A percentile compares a stretch with the other conserved stretches of the same genome.
These are phyloP conservation scores for Channallabes apus DNA, from an alignment of 2,797 vertebrate genomes.

Conservation along the genomic window DNA sequence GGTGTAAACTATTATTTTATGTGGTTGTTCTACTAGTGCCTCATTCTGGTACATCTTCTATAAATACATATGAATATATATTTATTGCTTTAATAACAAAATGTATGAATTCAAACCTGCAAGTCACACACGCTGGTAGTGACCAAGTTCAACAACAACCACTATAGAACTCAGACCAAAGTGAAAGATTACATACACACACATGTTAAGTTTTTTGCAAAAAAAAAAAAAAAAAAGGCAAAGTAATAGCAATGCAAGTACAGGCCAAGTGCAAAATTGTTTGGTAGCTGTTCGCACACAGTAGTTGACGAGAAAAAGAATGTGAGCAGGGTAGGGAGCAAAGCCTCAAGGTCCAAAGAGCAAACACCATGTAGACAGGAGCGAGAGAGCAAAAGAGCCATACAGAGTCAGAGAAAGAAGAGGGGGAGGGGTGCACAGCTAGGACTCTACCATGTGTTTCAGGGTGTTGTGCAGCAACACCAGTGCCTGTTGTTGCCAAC, in stretches of 20 bases:
- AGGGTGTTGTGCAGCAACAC: slow-evolving; percentile 38
- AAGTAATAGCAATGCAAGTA: background rate
- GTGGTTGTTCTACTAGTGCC: background rate
- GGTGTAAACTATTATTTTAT: background rate
- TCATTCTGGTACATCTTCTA: background rate
- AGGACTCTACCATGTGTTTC: slow-evolving; percentile 42
- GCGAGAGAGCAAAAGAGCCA: slow-evolving; percentile 14
- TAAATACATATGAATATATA: background rate
- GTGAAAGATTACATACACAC: background rate
- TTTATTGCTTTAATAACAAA: background rate
- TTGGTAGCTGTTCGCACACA: background rate
- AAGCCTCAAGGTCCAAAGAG: slow-evolving; percentile 37
- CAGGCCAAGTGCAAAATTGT: slow-evolving; percentile 9
- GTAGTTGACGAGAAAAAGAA: slow-evolving; percentile 20
- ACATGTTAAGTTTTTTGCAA: background rate
- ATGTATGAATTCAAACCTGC: background rate
- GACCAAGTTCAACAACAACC: background rate
- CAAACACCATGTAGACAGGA: slow-evolving; percentile 19
- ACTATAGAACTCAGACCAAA: background rate
- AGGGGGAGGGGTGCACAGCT: slow-evolving; percentile 18
- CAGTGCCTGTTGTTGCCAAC: slow-evolving; percentile 37
- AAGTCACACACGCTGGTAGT: too few relatives aligned
- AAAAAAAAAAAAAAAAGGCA: background rate
- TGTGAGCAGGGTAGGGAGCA: background rate
- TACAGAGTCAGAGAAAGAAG: slow-evolving; percentile 14